Evolutionary conservation across 2,888 invertebrate species (phyloP), one percentile per base, ranked within the genome.

Genomic region (Chrysopilus asiliformis): DNA sequence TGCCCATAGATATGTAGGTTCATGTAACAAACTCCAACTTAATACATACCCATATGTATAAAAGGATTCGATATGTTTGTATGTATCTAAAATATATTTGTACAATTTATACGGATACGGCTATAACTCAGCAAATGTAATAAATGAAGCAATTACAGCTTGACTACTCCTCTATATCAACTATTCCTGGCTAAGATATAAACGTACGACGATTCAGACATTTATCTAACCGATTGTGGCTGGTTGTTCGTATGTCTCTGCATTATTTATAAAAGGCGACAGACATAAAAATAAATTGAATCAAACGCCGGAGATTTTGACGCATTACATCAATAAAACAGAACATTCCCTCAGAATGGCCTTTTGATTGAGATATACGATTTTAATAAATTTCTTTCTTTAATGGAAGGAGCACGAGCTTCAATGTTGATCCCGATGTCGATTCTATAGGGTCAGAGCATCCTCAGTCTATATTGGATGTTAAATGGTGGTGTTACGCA

Each of bases 281-380:
- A 42, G 39, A 34, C 38, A 38, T 33, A 32, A 18, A 22, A 31
- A 29, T 37, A 42, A 42, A 42, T 42, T 42, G 39, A 42, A 42
- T 39, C 39, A 39, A 42, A 42, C 29, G 42, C 39, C 42, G 37
- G 36, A 34, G 42, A 39, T 42, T 42, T 42, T 42, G 39, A 42
- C 39, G 39, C 37, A 42, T 42, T 42, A 42, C 42, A 42, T 42
- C 42, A 42, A 42, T 42, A 42, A 39, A 42, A 39, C 34, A 24
- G 34, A 42, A 39, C 37, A 37, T 39, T 42, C 37, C 28, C 13
- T 37, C 19, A 32, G 28, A 42, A 42, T 42, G 39, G 39, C n/a
- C 34, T 37, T 42, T 42, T 42, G 42, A 42, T 42, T 42, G 39
- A 42, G 42, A 42, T 42, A 36, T 42, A 42, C 31, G 37, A 29